Base-by-base conservation (phyloP, 2,888 invertebrate genomes). In the Zhuqinia jingwanae region DNA sequence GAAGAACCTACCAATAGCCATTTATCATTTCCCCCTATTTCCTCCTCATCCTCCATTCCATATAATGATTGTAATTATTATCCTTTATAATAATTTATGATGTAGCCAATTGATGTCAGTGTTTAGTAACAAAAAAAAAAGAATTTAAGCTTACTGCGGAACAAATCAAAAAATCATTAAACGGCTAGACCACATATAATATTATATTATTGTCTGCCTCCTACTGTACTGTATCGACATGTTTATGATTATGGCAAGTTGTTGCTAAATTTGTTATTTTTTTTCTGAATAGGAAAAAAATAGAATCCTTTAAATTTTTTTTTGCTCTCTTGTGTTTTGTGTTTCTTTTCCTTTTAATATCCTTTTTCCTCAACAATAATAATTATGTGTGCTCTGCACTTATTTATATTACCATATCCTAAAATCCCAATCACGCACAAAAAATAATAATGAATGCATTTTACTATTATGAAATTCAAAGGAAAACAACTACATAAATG, bases 201-300 rank as follows among this genome's bases (percentile, higher is more conserved):
- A n/a, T n/a, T n/a, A n/a, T n/a, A n/a, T n/a, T n/a, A n/a, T 70
- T 36, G 20, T 25, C 13, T 70, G 45, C 76, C 76, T 76, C 76
- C 76, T 76, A 58, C 75, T 56, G 53, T 76, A 58, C 75, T 56
- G 53, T 53, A 73, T 73, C 50, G 73, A 53, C 73, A 73, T 42
- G 56, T 58, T 56, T 76, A 76, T 42, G 76, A 42, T 58, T 56
- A 76, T 58, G 76, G 42, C 76, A 58, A 58, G 27, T 58, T 22
- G 58, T 76, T 76, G 58, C 76, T 76, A 76, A 76, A 76, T 76
- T 58, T 76, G 76, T 36, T n/a, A n/a, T n/a, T n/a, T n/a, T n/a
- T 76, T 76, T 76, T 30, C 30, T 73, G 47, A 20, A 1, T 2
- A 27, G 11, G 27, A 53, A 17, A 53, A 58, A 11, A 17, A 42